Base-by-base conservation (phyloP, 1,140 invertebrate species). In the Caenorhabditis briggsae region DNA sequence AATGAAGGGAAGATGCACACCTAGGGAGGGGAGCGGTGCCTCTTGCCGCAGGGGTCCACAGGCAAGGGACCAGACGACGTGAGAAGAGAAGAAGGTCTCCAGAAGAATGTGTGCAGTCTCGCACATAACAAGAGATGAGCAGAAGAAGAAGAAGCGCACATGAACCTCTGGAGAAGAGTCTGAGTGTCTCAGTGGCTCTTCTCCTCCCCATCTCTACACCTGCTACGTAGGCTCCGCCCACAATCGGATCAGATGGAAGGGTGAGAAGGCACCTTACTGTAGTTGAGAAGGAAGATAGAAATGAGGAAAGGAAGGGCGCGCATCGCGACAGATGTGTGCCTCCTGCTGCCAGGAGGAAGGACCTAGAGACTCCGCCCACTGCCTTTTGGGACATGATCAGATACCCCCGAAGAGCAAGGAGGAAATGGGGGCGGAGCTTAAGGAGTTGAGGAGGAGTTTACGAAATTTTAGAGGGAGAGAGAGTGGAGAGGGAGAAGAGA, bases 1-100 rank as follows among this genome's bases (percentile, higher is more conserved):
- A 83, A 83, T 56, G 56, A 59, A 83, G 82, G 50, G 70, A 83
- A 59, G 56, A 58, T 43, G 56, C 53, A 83, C 53, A 83, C 53
- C 53, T 56, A 83, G 78, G 5, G 78, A 53, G 65, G 41, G 65
- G 65, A 74, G 65, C 65, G 65, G 65, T 74, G 65, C 65, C 43
- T 48, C 43, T n/a, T 74, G 65, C 65, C 65, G 65, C 41, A 41
- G 23, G 61, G 23, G 61, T 41, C 23, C 61, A 14, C 58, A 9
- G 25, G 8, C 8, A n/a, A 41, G 8, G 43, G 14, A 50, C 70
- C 70, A 78, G 70, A 78, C 70, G 70, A 78, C 70, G 70, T 78
- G 70, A 70, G 43, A 70, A 53, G 41, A 70, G 41, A 70, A 41
- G 11, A 70, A 41, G 11, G n/a, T 46, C 64, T 65, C 33, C 33